phyloP scores from a whole-genome alignment of 2,797 vertebrate genomes.

The Stomatorhinus walkeri region DNA sequence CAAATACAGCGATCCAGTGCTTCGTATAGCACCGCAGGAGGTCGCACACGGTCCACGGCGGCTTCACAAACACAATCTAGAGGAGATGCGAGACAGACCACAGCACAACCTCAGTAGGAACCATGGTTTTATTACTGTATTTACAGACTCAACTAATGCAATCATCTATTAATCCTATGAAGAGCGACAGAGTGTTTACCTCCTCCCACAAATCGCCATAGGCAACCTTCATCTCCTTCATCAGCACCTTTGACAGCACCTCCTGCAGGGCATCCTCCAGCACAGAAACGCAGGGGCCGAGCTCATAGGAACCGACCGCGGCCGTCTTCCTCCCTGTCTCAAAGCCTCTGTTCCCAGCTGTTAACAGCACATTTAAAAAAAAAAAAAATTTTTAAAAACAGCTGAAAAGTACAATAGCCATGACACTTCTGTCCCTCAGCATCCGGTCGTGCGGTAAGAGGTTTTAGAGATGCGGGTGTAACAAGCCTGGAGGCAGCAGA shows the following conservation, averaged over 20 bases:
- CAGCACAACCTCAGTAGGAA: background rate
- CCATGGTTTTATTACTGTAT: background rate
- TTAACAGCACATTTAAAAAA: background rate
- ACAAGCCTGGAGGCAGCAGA: background rate
- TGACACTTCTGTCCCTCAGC: background rate
- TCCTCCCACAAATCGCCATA: slow-evolving; percentile 78
- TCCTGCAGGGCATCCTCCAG: slow-evolving; percentile 69
- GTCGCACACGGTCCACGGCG: slow-evolving; percentile 76
- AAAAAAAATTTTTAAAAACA: background rate
- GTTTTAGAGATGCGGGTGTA: background rate
- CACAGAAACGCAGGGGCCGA: slow-evolving; percentile 53
- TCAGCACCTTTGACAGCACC: slow-evolving; percentile 74
- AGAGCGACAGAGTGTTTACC: slow-evolving; percentile 47
- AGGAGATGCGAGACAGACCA: slow-evolving; percentile 17
- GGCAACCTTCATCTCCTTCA: slow-evolving; percentile 81
- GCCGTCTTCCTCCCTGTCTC: background rate
- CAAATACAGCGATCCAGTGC: slow-evolving; percentile 91
- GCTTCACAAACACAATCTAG: slow-evolving; percentile 79
- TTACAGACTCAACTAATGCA: background rate
- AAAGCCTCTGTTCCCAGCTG: background rate
- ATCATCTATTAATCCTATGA: background rate
- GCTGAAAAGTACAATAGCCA: background rate
- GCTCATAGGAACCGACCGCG: slow-evolving; percentile 20
- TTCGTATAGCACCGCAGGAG: slow-evolving; percentile 78
- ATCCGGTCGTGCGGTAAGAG: background rate